Base-by-base conservation (phyloP, 1,140 invertebrate genomes). In the Hesperophylax magnus region DNA sequence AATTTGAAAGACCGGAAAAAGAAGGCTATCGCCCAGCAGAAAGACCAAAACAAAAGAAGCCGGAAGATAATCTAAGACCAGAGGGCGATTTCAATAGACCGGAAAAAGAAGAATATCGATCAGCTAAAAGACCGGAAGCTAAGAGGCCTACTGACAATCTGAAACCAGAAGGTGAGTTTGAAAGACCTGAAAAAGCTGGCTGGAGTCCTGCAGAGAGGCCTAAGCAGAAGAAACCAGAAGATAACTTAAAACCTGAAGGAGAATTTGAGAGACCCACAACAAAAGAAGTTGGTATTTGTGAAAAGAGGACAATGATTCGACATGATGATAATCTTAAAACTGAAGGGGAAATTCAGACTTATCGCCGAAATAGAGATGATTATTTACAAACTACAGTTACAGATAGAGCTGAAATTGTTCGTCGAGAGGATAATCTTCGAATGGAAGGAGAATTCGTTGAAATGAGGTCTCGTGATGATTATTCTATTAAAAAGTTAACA, bases 381-480 rank as follows among this genome's bases (percentile, higher is more conserved):
- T 93, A 91, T 79, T 90, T 90, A 81, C 88, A 88, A 34, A 87
- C 92, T 14, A 90, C 89, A 3, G 90, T 86, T 81, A 88, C 90
- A 17, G 93, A 94, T 81, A 89, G 92, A 82, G 90, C 91, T 53
- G 87, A 90, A 14, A 91, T 92, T 54, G 91, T 90, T 52, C 92
- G 88, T 85, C 92, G 92, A 65, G 88, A 91, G 84, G 93, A 95
- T 87, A 94, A 94, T 85, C 86, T 93, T 17, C 89, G 87, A 82
- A 92, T 92, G 24, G 93, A 94, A 86, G 92, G 92, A 85, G 86
- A 93, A 91, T 88, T 89, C 91, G 84, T 88, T 80, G 91, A 93
- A 81, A 91, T 93, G 84, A 88, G 91, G 79, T 86, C 88, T 78
- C 89, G 90, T 17, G 89, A 91, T 84, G 90, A 91, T 86, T 88